Percentiles rank a stretch among this genome's conserved stretches.
phyloP scores from a whole-genome alignment of 2,888 invertebrate species.

The Pyrochroa serraticornis region DNA sequence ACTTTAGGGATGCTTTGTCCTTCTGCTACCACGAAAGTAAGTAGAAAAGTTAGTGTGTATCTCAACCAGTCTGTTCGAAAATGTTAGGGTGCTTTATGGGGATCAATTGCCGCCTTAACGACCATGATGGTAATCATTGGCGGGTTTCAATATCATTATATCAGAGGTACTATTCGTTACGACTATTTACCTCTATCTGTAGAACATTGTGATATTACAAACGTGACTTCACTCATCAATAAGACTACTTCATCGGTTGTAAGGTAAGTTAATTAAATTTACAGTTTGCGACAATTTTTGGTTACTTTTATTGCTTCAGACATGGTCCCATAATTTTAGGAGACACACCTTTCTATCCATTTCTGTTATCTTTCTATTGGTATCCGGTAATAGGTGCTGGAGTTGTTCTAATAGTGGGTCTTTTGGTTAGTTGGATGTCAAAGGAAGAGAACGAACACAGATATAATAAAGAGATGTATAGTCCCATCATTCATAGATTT shows the following conservation, averaged over 20 bases:
- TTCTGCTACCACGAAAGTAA: slow-evolving; percentile 65
- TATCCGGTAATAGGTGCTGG: slow-evolving; percentile 68
- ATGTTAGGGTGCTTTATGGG: slow-evolving; percentile 17
- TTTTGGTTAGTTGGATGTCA: slow-evolving; percentile 65
- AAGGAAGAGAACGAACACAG: slow-evolving; percentile 8
- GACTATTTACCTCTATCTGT: slow-evolving; percentile 4
- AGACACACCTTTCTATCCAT: slow-evolving; percentile 59
- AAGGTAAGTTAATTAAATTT: background rate
- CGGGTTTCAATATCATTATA: slow-evolving; percentile 13
- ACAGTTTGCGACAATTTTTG: background rate
- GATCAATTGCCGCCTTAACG: slow-evolving; percentile 5
- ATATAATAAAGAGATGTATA: slow-evolving; percentile 12
- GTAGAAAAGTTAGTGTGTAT: slow-evolving; percentile 21
- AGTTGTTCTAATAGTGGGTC: slow-evolving; percentile 65
- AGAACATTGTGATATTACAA: slow-evolving; percentile 3
- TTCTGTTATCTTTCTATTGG: slow-evolving; percentile 71
- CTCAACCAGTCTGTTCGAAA: background rate
- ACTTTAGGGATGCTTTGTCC: slow-evolving; percentile 72
- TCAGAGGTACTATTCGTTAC: slow-evolving; percentile 3
- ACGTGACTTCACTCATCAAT: background rate
- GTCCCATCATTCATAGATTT: slow-evolving; percentile 10
- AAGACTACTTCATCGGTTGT: background rate
- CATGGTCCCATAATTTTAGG: background rate
- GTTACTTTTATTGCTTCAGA: background rate
- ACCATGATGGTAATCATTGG: slow-evolving; percentile 7